Evolutionary conservation across 2,888 invertebrate genomes (phyloP), one percentile per base, ranked within the genome.

Genomic region (Nycteola revayana): DNA sequence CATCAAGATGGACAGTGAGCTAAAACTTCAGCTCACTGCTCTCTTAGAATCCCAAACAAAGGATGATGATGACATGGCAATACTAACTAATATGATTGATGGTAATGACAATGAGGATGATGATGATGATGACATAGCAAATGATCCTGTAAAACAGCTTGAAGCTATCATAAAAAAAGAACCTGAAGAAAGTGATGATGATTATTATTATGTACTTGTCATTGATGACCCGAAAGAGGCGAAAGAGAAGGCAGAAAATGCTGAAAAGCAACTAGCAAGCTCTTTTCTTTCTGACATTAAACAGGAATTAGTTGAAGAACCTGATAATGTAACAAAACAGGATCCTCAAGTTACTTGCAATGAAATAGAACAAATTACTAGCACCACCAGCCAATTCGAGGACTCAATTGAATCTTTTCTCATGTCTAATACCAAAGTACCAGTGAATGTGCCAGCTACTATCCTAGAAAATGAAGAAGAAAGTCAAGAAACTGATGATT

Each of bases 141-240:
- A 75, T 47, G 68, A 85, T 54, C 79, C 84, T 0, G 60, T 80
- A 27, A 86, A 81, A 53, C 81, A 86, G 56, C 57, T 87, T 4
- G 75, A 85, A 43, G 63, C 75, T 28, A 74, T 84, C 2, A 84
- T 88, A 4, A 88, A 87, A 54, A 49, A 64, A 25, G 88, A 88
- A 54, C 84, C 84, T 1, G 64, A 50, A 18, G 88, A 88, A 26
- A 79, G 75, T 54, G 88, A 88, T 50, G 89, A 89, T 66, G 88
- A 89, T 49, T 83, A 59, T 29, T 89, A 87, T 36, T 88, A 88
- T 55, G 87, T 89, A 1, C 68, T 89, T 10, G 87, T 89, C 1
- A 85, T 89, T 40, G 81, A 88, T 56, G 79, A 85, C 30, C 69
- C 72, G 3, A 70, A 76, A 41, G 71, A 78, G 20, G 24, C 32